Conservation (phyloP, 2,113 vertebrate genomes). For the Pluvialis apricaria region DNA sequence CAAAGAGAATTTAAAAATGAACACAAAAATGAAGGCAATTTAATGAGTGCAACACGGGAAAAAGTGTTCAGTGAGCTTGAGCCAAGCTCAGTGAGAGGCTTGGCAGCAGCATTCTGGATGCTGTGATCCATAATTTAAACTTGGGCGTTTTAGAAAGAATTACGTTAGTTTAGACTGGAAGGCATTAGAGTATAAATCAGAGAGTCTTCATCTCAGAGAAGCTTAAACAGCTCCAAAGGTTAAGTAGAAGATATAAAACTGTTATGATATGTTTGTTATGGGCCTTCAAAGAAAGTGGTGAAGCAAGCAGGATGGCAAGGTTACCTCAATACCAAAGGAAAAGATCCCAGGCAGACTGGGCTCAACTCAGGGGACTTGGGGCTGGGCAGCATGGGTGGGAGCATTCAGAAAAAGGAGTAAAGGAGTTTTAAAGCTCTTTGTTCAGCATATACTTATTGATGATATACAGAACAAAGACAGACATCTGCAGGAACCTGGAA, state of each 20-base stretch:
- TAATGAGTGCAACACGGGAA: background rate
- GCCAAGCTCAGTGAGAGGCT: background rate
- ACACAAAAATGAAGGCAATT: background rate
- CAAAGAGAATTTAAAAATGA: background rate
- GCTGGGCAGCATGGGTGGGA: background rate
- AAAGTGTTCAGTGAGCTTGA: background rate
- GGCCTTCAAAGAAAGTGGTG: background rate
- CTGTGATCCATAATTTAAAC: conserved; percentile 19
- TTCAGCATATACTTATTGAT: background rate
- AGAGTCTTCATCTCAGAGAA: background rate
- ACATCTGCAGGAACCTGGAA: background rate
- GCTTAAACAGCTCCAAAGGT: conserved; percentile 37
- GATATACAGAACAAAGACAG: background rate
- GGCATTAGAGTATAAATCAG: conserved; percentile 34
- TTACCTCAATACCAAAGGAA: background rate
- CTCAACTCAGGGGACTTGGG: background rate
- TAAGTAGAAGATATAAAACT: conserved; percentile 47
- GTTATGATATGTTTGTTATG: conserved; percentile 23
- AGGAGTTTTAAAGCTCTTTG: background rate
- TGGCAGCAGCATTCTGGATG: background rate
- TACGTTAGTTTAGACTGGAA: conserved; percentile 15
- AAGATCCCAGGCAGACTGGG: background rate
- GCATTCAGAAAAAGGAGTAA: background rate
- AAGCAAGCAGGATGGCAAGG: background rate
- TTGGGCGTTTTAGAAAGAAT: conserved; percentile 35